Base-by-base conservation (phyloP, 2,113 vertebrate genomes). In the Microcebus murinus region DNA sequence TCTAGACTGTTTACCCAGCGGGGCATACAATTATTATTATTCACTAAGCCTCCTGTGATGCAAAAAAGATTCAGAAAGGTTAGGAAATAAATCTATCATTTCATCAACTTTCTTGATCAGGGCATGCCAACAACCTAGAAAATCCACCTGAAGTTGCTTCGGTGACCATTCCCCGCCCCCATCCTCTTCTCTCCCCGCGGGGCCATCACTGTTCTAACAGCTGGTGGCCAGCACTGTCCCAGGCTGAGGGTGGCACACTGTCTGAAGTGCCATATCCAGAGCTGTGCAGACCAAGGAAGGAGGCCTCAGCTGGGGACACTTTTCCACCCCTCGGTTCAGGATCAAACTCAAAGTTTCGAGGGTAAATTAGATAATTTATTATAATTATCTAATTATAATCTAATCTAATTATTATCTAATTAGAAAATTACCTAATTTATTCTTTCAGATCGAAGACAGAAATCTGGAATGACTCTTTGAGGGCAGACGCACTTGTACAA, bases 61-160 rank as follows among this genome's bases (percentile, higher is more conserved):
- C 82, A 88, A 90, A 90, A 70, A 92, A 90, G 85, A 81, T 45
- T 91, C 73, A 74, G 45, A 93, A 83, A 79, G 20, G 18, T 61
- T 59, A 80, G 63, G 48, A 85, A 94, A 91, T 21, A 11, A 86
- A 96, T 29, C 29, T n/a, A 45, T 88, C 91, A 48, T 50, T 76
- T 83, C 79, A 76, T 61, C 20, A 73, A 89, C 21, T 65, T 82
- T 86, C 57, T 80, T 84, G 39, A 83, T 73, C 50, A 70, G 55
- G 27, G 95, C 94, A 94, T 25, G 42, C n/a, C 52, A 80, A 86
- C 55, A 57, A 57, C 81, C 91, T 74, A 63, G 29, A 65, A 94
- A 84, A 65, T 29, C 31, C n/a, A 57, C 45, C 87, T 23, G 9
- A 80, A 73, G 36, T 14, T 57, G 39, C 34, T 0, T 52, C 3